A percentile compares a stretch with the other conserved stretches of the same genome.
phyloP scores from a whole-genome alignment of 2,888 invertebrate species.

The Liopterus haemorrhoidalis region DNA sequence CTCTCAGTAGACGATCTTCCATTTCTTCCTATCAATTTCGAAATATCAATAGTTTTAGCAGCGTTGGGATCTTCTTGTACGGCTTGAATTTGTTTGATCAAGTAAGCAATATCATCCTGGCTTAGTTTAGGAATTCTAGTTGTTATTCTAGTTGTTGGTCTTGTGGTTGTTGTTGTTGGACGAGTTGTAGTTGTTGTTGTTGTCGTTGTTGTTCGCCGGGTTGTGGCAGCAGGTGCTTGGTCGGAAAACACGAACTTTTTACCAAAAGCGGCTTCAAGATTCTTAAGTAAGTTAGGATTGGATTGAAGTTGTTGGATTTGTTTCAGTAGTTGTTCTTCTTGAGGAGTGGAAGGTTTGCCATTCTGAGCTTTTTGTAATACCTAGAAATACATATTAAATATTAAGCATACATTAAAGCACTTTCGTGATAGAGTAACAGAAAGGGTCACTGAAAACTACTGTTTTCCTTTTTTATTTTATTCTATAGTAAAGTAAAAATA shows the following conservation, averaged over 20 bases:
- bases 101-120: conserved; percentile 37
- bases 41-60: conserved; percentile 37
- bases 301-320: conserved; percentile 42
- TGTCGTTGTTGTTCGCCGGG: conserved; percentile 11
- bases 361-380: too few relatives aligned
- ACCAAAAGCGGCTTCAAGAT: conserved; percentile 14
- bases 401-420: too few relatives aligned
- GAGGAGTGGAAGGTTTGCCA: too few relatives aligned
- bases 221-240: conserved; percentile 3
- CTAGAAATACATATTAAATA: too few relatives aligned
- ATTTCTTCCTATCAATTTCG: conserved; percentile 21
- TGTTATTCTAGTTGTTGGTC: conserved; percentile 25
- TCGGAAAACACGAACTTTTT: too few relatives aligned
- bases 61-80: conserved; percentile 41
- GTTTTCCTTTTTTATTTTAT: too few relatives aligned
- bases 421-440: too few relatives aligned
- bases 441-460: too few relatives aligned
- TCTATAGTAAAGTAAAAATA: too few relatives aligned
- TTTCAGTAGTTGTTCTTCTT: conserved; percentile 38
- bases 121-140: conserved; percentile 37
- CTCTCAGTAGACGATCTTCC: too few relatives aligned
- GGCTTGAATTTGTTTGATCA: conserved; percentile 40
- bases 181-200: conserved; percentile 8
- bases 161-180: conserved; percentile 18
- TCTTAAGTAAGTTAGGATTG: conserved; percentile 35